Percentiles rank a stretch among this genome's conserved stretches.
These are phyloP conservation scores for Catocala fraxini DNA, from an alignment of 2,888 invertebrate genomes.

Conservation along the genomic window DNA sequence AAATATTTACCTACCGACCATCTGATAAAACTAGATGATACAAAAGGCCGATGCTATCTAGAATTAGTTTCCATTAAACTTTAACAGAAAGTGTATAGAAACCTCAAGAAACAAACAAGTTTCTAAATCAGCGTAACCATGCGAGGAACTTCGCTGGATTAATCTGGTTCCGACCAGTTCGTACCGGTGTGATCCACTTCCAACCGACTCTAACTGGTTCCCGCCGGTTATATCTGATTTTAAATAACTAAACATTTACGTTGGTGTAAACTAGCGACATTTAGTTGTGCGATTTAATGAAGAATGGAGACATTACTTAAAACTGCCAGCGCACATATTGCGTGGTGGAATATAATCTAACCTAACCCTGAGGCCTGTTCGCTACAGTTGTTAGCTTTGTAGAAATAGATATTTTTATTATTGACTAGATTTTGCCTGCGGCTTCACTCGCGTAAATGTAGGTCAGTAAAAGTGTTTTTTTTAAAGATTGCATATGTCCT, in stretches of 20 bases:
- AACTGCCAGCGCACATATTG: no score
- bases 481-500: no score
- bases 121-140: constrained; percentile 84
- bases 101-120: constrained; percentile 81
- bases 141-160: constrained; percentile 78
- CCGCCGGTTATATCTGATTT: constrained; percentile 72
- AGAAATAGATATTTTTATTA: no score
- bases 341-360: no score
- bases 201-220: constrained; percentile 48
- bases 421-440: no score
- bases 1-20: constrained; percentile 51
- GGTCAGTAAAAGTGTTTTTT: neutral
- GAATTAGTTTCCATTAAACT: constrained; percentile 70
- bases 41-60: constrained; percentile 62
- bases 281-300: neutral
- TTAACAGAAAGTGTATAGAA: constrained; percentile 48
- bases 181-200: constrained; percentile 66
- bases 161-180: constrained; percentile 78
- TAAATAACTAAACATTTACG: constrained; percentile 72
- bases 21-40: constrained; percentile 42
- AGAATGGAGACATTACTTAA: no score
- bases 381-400: no score
- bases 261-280: constrained; percentile 12
- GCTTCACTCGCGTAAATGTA: neutral
- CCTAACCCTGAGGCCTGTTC: no score